phyloP scores from a whole-genome alignment of 2,113 vertebrate species.

The Caranx ignobilis region DNA sequence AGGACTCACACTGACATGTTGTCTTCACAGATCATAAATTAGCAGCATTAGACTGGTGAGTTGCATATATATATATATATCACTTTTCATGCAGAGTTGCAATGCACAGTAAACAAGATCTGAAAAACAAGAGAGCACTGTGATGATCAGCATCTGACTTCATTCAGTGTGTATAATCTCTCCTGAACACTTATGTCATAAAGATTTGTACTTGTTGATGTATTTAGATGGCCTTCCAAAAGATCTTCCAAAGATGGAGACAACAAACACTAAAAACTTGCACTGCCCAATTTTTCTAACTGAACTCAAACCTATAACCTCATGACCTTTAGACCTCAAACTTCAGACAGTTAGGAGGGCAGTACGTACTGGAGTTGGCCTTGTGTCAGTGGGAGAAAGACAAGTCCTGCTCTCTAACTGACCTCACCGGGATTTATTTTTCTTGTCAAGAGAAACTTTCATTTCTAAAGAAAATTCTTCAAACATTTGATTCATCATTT shows the following conservation, averaged over 20 bases:
- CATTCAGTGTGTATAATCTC: background rate
- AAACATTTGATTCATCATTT: background rate
- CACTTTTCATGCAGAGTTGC: background rate
- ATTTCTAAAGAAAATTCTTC: background rate
- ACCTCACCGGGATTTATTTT: background rate
- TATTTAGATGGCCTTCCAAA: background rate
- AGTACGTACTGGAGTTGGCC: background rate
- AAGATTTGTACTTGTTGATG: background rate
- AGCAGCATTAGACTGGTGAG: background rate
- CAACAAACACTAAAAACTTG: background rate
- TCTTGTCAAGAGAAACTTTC: background rate
- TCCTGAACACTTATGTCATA: background rate
- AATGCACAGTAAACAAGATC: background rate
- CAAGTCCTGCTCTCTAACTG: background rate
- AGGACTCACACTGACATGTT: background rate
- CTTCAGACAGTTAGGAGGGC: background rate
- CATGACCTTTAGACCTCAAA: background rate
- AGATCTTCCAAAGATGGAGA: background rate
- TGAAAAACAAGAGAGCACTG: no score
- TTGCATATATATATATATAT: background rate
- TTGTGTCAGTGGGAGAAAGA: background rate
- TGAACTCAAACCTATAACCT: conserved; percentile 4
- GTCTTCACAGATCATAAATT: background rate
- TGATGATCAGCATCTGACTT: background rate
- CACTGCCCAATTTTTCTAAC: no score